Percentiles rank a stretch among this genome's conserved stretches.
These are phyloP conservation scores for Cynaeus angustus DNA, from an alignment of 2,888 invertebrate species.

Conservation along the genomic window DNA sequence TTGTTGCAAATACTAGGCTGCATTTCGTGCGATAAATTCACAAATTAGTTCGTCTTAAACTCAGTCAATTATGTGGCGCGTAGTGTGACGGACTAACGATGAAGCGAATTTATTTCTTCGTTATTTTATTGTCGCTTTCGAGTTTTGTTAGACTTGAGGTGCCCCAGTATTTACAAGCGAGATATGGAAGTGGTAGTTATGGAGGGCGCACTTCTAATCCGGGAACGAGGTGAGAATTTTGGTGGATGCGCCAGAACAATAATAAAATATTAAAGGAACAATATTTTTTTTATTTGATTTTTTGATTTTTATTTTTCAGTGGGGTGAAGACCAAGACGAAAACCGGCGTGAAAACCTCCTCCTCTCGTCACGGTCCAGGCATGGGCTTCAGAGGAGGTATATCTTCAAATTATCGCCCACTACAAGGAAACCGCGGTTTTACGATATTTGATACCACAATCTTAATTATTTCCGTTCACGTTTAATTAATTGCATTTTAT, in stretches of 20 bases:
- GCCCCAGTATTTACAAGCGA: constrained; percentile 18
- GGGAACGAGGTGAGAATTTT: constrained; percentile 12
- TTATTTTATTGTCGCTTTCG: neutral
- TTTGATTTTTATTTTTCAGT: constrained; percentile 14
- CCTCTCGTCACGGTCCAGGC: neutral
- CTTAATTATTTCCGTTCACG: constrained; percentile 38
- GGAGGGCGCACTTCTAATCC: neutral
- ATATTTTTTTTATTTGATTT: no score
- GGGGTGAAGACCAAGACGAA: constrained; percentile 44
- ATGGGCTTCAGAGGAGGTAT: constrained; percentile 35
- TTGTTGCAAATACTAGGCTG: constrained; percentile 14
- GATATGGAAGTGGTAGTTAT: constrained; percentile 19
- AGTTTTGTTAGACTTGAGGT: constrained; percentile 8
- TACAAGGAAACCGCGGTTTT: constrained; percentile 34
- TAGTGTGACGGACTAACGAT: constrained; percentile 13
- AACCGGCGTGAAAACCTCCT: neutral
- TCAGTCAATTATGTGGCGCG: constrained; percentile 15
- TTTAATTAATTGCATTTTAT: neutral
- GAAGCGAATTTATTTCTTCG: constrained; percentile 11
- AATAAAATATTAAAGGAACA: no score
- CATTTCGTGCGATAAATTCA: constrained; percentile 17
- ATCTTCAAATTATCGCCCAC: neutral
- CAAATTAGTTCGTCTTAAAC: constrained; percentile 13
- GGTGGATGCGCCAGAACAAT: constrained; percentile 31
- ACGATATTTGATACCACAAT: constrained; percentile 16